Conservation (phyloP, 2,113 vertebrate species). For the Caretta caretta region DNA sequence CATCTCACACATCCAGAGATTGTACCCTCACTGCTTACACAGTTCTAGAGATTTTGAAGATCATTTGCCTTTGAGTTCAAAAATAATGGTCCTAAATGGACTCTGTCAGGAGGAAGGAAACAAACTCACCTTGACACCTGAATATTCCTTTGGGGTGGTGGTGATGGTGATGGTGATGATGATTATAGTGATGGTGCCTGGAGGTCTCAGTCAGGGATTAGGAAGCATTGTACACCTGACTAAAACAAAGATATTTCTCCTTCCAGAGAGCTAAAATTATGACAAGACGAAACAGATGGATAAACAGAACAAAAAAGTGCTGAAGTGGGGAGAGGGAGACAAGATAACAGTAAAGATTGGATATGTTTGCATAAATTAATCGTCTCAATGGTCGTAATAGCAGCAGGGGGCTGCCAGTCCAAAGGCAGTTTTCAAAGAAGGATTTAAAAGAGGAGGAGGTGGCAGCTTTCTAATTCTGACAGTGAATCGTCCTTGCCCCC, state of each 20-base stretch:
- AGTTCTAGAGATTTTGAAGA: background rate
- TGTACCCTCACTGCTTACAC: background rate
- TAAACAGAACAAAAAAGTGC: background rate
- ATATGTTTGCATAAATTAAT: background rate
- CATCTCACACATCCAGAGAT: background rate
- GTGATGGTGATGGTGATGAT: background rate
- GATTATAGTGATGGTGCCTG: background rate
- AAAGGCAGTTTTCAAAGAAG: background rate
- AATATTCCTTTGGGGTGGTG: background rate
- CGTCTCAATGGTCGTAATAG: background rate
- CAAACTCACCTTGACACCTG: no score
- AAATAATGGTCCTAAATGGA: background rate
- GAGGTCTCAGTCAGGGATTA: background rate
- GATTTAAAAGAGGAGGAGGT: background rate
- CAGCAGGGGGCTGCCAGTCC: background rate
- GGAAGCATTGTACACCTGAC: background rate
- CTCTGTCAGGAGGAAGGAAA: background rate
- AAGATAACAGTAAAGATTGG: background rate
- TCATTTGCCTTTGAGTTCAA: background rate
- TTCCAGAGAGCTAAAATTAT: background rate
- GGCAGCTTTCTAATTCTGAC: background rate
- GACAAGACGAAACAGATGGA: background rate
- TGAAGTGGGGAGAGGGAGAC: background rate
- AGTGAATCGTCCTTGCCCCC: background rate
- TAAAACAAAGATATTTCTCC: background rate